Percentiles rank a stretch among this genome's conserved stretches.
phyloP scores from a whole-genome alignment of 2,888 invertebrate genomes.

The Spisula subtruncata region DNA sequence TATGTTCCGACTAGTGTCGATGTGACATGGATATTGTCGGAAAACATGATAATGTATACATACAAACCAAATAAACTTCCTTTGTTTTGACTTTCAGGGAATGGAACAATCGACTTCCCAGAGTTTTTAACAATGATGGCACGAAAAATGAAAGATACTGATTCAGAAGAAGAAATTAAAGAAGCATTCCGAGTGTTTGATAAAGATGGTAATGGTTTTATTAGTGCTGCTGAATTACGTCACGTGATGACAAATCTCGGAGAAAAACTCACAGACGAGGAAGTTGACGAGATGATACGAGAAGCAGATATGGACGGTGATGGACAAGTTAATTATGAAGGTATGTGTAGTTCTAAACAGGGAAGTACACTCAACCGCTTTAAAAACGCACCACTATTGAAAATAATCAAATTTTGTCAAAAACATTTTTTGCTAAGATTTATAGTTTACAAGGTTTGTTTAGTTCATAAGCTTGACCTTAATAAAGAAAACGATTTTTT shows the following conservation, averaged over 20 bases:
- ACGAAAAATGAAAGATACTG: background rate
- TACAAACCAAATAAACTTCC: too few species aligned
- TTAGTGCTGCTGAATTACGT: slow-evolving; percentile 3
- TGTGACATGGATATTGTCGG: too few species aligned
- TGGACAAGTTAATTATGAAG: slow-evolving; percentile 8
- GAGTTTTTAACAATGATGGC: background rate
- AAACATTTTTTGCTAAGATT: too few species aligned
- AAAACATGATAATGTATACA: too few species aligned
- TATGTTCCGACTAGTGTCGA: too few species aligned
- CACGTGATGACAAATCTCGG: slow-evolving; percentile 17
- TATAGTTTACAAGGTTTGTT: too few species aligned
- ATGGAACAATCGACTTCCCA: background rate
- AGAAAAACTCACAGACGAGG: slow-evolving; percentile 17
- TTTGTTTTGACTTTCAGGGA: background rate
- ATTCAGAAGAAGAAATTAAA: background rate
- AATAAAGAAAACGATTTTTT: too few species aligned
- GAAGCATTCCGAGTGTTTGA: slow-evolving; percentile 3
- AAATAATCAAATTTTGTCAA: too few species aligned
- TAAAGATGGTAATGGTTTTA: slow-evolving; percentile 18
- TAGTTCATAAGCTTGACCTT: too few species aligned
- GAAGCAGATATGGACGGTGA: background rate
- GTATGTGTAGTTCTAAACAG: background rate
- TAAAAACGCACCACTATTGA: too few species aligned
- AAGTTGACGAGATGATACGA: background rate
- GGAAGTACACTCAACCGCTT: too few species aligned